Base-by-base conservation (phyloP, 1,140 invertebrate species). In the Batillaria attramentaria region DNA sequence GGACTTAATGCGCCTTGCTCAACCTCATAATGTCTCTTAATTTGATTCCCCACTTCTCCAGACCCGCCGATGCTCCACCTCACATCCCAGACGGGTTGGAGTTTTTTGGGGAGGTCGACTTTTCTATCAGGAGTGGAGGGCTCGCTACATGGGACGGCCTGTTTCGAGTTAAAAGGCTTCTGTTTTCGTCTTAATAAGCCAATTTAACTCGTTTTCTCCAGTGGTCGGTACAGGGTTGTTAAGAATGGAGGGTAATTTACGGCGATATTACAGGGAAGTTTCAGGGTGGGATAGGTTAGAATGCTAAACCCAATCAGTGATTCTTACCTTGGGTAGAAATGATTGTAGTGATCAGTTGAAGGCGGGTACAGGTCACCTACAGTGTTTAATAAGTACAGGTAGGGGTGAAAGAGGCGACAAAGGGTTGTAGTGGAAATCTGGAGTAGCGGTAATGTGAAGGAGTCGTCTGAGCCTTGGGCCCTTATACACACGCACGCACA, bases 11-110 rank as follows among this genome's bases (percentile, higher is more conserved):
- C 41, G 68, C 68, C 68, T 70, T 41, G 68, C 41, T 70, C 41
- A 18, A 28, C n/a, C 39, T 50, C 70, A 72, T 72, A 72, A 72
- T 72, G 70, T 31, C 6, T 18, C 70, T 72, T 72, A 72, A 72
- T 72, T 72, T 41, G 70, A 72, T 72, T 72, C 42, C 43, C 24
- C 28, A 18, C n/a, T 16, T 13, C 18, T 8, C 42, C 70, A 50
- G 70, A 31, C 70, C 31, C 70, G 24, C 18, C 43, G 28, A 16
- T 31, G 70, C 43, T 28, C 70, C 31, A 28, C 24, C 43, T 41
- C 39, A 20, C 68, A 24, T 35, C 24, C 28, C 35, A 41, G 68
- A 41, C 16, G 39, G 43, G 37, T n/a, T n/a, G 35, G 31, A n/a
- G 37, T 33, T 43, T 72, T 72, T 65, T 65, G 24, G 20, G 16